phyloP scores from a whole-genome alignment of 1,140 invertebrate species.

The Delia radicum region DNA sequence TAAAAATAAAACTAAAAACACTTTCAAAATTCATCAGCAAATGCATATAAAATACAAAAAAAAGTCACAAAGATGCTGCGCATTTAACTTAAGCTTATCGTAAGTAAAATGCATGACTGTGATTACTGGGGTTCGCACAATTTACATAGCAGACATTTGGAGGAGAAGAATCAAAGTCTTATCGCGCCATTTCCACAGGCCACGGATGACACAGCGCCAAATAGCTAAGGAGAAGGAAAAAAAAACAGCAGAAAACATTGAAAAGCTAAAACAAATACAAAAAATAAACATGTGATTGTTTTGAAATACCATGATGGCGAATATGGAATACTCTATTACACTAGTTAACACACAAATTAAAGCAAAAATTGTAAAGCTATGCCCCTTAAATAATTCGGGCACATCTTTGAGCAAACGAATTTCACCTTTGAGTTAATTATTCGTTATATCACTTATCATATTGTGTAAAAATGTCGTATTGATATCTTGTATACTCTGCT shows the following conservation, averaged over 20 bases:
- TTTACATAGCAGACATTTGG: conserved; percentile 11
- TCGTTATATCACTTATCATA: too few species aligned
- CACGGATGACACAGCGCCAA: background rate
- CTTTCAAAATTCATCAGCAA: background rate
- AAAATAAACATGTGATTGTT: background rate
- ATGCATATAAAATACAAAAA: background rate
- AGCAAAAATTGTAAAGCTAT: too few species aligned
- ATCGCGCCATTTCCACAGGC: background rate
- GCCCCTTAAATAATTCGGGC: too few species aligned
- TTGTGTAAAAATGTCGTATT: too few species aligned
- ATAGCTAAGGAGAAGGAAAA: background rate
- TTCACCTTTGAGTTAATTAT: too few species aligned
- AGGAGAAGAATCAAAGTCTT: background rate
- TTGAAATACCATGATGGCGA: too few species aligned
- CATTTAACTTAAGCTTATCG: background rate
- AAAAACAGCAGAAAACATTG: background rate
- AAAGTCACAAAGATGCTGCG: background rate
- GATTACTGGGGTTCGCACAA: conserved; percentile 8
- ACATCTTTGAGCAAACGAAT: too few species aligned
- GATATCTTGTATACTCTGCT: too few species aligned
- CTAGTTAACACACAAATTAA: too few species aligned
- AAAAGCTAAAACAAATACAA: background rate
- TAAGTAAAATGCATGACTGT: conserved; percentile 1
- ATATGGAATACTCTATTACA: too few species aligned
- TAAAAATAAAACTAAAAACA: background rate